Base-by-base conservation (phyloP, 2,888 invertebrate species). In the Leptura quadrifasciata region DNA sequence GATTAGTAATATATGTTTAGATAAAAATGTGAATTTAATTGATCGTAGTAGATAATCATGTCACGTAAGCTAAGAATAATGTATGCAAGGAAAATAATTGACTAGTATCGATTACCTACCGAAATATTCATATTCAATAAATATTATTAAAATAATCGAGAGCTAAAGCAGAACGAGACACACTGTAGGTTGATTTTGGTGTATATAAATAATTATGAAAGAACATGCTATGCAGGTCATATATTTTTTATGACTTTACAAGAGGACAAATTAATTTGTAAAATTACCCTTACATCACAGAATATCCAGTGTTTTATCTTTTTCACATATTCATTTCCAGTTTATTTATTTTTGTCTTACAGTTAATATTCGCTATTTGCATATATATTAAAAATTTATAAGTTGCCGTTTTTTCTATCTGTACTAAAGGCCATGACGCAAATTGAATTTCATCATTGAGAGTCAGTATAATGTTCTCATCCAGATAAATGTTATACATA, bases 351-450 rank as follows among this genome's bases (percentile, higher is more conserved):
- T 47, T 15, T n/a, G 47, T n/a, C 47, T 47, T 39, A 39, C 12
- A 39, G 39, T 39, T 39, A 15, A 39, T 39, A 47, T 47, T 47
- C 15, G n/a, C n/a, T 47, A 47, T 47, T 47, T 47, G 47, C 47
- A 47, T 47, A 47, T 47, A 47, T 47, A 47, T 47, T 47, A 47
- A 47, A 47, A 47, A 47, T 47, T 47, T 47, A n/a, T 47, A 47
- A 47, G 47, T 47, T n/a, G 47, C 47, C 47, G 5, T 47, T 47
- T 47, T 47, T 47, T 47, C 47, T 47, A 15, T 39, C 15, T 47
- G 15, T 15, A 47, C n/a, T 47, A 47, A n/a, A 47, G 15, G n/a
- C 47, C n/a, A 15, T 47, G 47, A n/a, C n/a, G n/a, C 47, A 47
- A 47, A 47, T 47, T 47, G 47, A 47, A 47, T 47, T 47, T 47